phyloP scores from a whole-genome alignment of 1,140 invertebrate species.

The Gonatopus flavifemur region DNA sequence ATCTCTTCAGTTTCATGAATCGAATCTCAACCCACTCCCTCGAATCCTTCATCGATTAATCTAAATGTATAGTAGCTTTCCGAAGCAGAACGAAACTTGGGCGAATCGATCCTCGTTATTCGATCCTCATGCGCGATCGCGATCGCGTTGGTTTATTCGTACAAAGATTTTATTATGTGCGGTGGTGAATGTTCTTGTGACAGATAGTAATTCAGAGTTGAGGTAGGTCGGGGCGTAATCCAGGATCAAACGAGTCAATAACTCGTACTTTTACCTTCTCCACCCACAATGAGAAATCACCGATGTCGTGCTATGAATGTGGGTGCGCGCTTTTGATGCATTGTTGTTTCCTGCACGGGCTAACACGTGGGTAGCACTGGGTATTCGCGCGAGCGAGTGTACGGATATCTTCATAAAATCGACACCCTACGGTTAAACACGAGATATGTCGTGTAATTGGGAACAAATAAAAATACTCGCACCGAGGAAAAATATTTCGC shows the following conservation, averaged over 20 bases:
- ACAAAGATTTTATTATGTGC: too few species aligned
- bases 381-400: constrained; percentile 25
- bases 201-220: constrained; percentile 47
- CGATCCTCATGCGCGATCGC: too few species aligned
- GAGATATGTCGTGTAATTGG: constrained; percentile 20
- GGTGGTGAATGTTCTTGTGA: constrained; percentile 29
- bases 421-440: constrained; percentile 21
- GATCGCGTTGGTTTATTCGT: too few species aligned
- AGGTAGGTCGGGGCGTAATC: constrained; percentile 54
- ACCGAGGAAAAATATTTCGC: too few species aligned
- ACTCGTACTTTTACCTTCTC: constrained; percentile 43
- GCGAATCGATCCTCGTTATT: too few species aligned
- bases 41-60: too few species aligned
- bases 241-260: constrained; percentile 54
- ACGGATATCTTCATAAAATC: constrained; percentile 48
- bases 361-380: constrained; percentile 14
- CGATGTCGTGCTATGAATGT: constrained; percentile 40
- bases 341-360: constrained; percentile 23
- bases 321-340: constrained; percentile 38
- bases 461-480: too few species aligned
- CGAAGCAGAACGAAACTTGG: too few species aligned
- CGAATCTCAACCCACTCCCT: too few species aligned
- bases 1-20: too few species aligned
- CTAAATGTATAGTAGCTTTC: too few species aligned
- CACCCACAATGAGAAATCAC: constrained; percentile 48